Evolutionary conservation across 2,113 vertebrate species (phyloP), one percentile per base, ranked within the genome.

Genomic region (Carollia perspicillata): DNA sequence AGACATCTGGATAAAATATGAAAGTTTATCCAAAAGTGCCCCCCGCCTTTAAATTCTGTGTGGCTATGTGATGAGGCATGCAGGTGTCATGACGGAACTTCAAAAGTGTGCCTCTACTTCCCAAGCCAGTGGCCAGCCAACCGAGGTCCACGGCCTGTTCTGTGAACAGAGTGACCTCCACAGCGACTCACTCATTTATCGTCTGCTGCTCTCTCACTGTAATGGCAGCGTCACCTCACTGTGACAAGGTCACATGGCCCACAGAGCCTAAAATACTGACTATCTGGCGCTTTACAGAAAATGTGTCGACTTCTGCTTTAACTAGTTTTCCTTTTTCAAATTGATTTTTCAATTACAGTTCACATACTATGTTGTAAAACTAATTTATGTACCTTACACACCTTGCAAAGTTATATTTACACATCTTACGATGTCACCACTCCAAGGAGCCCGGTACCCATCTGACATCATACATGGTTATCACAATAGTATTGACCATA

Each of bases 151-250:
- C 0, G 12, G 44, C n/a, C 2, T 63, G 14, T 33, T 30, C 55
- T 37, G 10, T 37, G 72, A 81, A 75, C 28, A 63, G 51, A 42
- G 28, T 20, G 65, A 65, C 40, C 30, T 65, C 9, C 17, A 30
- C 16, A 1, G 8, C 0, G 0, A 53, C 10, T 58, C 2, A 1
- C 30, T 49, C 51, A 16, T 1, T 51, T 49, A 35, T 2, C 35
- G 26, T 47, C 60, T 28, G 51, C 37, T n/a, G 11, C 79, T 35
- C 79, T 84, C 60, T 17, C 44, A 42, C 16, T 9, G 8, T 16
- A 40, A 1, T 0, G 11, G 53, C 72, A 94, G 40, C 12, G 42
- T 0, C 6, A 1, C 30, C 33, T 33, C 55, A 66, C 2, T 5
- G 18, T 35, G 40, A 81, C 30, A 74, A 63, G 20, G 66, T 11